Evolutionary conservation across 2,797 vertebrate genomes (phyloP).

Genomic region (Crenuchus spilurus): DNA sequence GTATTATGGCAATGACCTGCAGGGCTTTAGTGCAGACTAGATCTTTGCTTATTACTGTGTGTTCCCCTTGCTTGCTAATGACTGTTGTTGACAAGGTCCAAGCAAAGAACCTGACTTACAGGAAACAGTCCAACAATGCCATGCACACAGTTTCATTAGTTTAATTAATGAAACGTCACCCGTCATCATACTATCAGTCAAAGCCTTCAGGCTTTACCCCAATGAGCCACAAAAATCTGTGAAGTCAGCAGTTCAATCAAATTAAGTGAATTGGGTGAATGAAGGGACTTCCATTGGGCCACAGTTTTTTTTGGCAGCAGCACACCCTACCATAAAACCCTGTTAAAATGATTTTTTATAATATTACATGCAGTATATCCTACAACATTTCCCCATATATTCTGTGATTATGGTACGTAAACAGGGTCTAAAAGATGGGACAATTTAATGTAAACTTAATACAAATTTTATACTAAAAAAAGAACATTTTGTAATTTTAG

Average conservation of each 20-base stretch:
- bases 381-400: no score
- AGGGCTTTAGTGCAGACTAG: constrained; percentile 15
- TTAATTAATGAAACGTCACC: not conserved
- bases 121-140: no score
- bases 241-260: not conserved
- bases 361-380: no score
- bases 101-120: not conserved
- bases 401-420: no score
- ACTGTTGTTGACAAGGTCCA: not conserved
- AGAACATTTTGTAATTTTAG: no score
- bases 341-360: not conserved
- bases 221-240: not conserved
- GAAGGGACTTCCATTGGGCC: not conserved
- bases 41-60: constrained; percentile 11
- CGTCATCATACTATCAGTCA: not conserved
- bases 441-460: no score
- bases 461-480: no score
- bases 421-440: no score
- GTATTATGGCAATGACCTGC: constrained; percentile 23
- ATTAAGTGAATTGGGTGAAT: not conserved
- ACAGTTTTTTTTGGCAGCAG: not conserved
- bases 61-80: constrained; percentile 22
- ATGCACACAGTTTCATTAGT: not conserved
- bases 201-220: not conserved
- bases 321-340: not conserved